Base-by-base conservation (phyloP, 1,140 invertebrate genomes). In the Cepaea nemoralis region DNA sequence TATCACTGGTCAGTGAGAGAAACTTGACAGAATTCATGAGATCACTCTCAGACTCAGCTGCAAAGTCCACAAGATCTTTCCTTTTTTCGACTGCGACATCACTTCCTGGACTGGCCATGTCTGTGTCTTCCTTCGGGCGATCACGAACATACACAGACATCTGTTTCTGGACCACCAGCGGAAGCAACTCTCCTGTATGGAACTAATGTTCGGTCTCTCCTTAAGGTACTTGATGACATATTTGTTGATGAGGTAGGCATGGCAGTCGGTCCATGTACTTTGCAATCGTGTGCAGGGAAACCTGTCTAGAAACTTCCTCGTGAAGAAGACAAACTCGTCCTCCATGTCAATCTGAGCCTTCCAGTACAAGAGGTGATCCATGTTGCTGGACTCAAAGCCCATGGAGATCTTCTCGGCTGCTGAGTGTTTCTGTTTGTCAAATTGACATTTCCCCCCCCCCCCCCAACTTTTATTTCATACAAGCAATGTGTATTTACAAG, bases 101-200 rank as follows among this genome's bases (percentile, higher is more conserved):
- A 63, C n/a, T 45, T 42, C 42, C 78, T 35, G 78, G n/a, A 48
- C 67, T 35, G 35, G 42, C 22, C 48, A 80, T 50, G 22, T 59
- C 69, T 24, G 77, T 40, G 35, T 84, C 73, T 40, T 82, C 80
- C 22, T 66, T 35, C 37, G 76, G 50, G 40, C 35, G 35, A 35
- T 50, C 42, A 27, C 22, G 40, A 35, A 81, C 24, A 78, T 93
- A 83, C 96, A 93, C 91, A 97, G 78, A 80, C 78, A 80, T 80
- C 39, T 80, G 97, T 89, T 96, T 96, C 85, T 95, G 95, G 0
- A 98, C 94, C 79, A 97, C 94, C 86, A 95, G 94, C 1, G 97
- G 97, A 67, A 98, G 91, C 24, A 98, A 92, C 92, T 98, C 97
- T 22, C 96, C 96, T 97, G 98, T 0, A 98, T 88, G 3, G 96